Evolutionary conservation across 1,140 invertebrate genomes (phyloP).

Genomic region (Hypsibius dujardini): DNA sequence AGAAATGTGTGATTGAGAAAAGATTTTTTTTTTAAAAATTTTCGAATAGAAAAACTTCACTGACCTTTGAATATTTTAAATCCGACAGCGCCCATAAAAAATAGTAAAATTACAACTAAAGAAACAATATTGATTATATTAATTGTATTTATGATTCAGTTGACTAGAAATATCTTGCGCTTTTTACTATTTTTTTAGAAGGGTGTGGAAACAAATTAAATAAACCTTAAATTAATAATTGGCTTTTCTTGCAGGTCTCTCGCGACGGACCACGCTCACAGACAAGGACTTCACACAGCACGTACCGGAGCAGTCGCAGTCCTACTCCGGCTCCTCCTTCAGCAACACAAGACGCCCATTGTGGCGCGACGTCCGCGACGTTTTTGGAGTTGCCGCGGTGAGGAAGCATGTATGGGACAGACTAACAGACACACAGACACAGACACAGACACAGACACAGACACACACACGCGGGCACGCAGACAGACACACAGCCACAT

Average conservation of each 20-base stretch:
- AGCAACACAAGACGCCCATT: not conserved
- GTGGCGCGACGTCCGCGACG: slow-evolving; percentile 3
- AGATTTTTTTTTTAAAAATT: no score
- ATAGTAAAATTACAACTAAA: no score
- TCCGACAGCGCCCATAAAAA: no score
- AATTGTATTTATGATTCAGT: no score
- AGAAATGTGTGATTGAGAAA: no score
- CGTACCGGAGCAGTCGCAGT: not conserved
- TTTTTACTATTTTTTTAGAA: not conserved
- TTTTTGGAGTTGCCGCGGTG: not conserved
- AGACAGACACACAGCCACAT: no score
- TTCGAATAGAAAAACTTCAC: no score
- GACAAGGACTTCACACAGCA: not conserved
- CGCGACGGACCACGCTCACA: not conserved
- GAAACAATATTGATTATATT: no score
- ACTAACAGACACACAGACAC: no score
- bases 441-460: no score
- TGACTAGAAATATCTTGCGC: not conserved
- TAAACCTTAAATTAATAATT: not conserved
- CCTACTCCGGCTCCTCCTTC: not conserved
- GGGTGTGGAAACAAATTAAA: not conserved
- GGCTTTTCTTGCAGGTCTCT: not conserved
- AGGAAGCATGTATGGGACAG: not conserved
- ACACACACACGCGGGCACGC: no score
- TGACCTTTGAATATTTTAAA: no score